A percentile compares a stretch with the other conserved stretches of the same genome.
phyloP scores from a whole-genome alignment of 1,140 invertebrate species.

The Camponotus vicinus region DNA sequence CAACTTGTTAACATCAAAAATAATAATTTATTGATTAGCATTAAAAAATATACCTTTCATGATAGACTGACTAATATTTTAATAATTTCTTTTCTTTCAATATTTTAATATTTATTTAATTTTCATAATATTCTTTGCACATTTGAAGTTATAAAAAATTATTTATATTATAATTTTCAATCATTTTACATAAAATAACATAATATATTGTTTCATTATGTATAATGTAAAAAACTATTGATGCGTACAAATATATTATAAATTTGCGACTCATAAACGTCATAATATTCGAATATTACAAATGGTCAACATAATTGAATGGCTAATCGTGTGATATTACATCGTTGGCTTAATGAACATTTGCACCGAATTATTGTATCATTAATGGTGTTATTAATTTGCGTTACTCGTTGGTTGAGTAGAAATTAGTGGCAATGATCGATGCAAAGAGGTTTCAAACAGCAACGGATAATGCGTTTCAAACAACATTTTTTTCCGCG shows the following conservation, averaged over 20 bases:
- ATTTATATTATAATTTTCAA: constrained; percentile 30
- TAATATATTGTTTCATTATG: not conserved
- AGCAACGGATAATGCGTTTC: not conserved
- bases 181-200: constrained; percentile 24
- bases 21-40: not conserved
- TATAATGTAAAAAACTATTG: constrained; percentile 29
- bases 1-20: not conserved
- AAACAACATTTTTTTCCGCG: not conserved
- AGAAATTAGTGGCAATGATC: constrained; percentile 12
- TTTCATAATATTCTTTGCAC: constrained; percentile 4
- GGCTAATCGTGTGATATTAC: constrained; percentile 29
- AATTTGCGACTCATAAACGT: constrained; percentile 5
- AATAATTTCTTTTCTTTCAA: not conserved
- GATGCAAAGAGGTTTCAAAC: constrained; percentile 28
- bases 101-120: constrained; percentile 8
- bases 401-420: not conserved
- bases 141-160: not conserved
- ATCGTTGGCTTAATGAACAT: constrained; percentile 35
- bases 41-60: not conserved
- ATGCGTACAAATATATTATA: constrained; percentile 28
- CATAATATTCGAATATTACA: constrained; percentile 24
- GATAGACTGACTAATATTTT: not conserved
- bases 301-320: constrained; percentile 8
- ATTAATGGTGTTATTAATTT: not conserved
- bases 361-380: not conserved